A percentile compares a stretch with the other conserved stretches of the same genome.
Conservation (phyloP, 2,888 invertebrate species). For the Hofmannophila pseudospretella region DNA sequence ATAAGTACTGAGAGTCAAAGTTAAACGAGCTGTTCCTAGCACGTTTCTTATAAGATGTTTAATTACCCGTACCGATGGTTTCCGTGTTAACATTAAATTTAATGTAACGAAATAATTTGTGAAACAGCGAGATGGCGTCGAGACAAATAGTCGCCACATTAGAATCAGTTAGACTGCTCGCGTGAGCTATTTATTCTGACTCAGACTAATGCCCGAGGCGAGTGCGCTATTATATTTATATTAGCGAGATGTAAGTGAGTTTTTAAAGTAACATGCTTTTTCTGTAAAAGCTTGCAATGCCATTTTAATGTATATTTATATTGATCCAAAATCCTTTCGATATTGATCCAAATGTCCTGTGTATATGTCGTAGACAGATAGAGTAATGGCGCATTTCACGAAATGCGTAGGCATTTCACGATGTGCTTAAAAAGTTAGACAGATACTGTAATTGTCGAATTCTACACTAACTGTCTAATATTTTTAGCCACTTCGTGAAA, state of each 20-base stretch:
- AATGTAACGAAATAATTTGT: conserved; percentile 49
- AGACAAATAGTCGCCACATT: conserved; percentile 34
- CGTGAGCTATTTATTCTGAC: conserved; percentile 25
- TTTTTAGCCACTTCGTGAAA: too few species aligned
- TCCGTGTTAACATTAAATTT: conserved; percentile 42
- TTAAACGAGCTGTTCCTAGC: too few species aligned
- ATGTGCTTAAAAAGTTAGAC: too few species aligned
- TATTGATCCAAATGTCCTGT: too few species aligned
- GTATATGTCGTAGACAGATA: too few species aligned
- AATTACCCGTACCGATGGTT: conserved; percentile 28
- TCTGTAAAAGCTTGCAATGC: background rate
- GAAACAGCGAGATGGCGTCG: conserved; percentile 21
- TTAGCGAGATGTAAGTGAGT: conserved; percentile 23
- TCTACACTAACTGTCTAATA: too few species aligned
- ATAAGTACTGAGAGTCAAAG: too few species aligned
- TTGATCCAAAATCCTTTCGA: too few species aligned
- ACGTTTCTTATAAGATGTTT: conserved; percentile 22
- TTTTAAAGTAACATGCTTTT: conserved; percentile 11
- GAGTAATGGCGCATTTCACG: too few species aligned
- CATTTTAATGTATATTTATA: too few species aligned
- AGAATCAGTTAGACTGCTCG: conserved; percentile 48
- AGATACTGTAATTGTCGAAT: too few species aligned
- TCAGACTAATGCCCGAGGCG: conserved; percentile 35
- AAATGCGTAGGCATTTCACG: too few species aligned
- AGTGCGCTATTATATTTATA: conserved; percentile 42